Percentiles rank a stretch among this genome's conserved stretches.
phyloP scores from a whole-genome alignment of 2,797 vertebrate species.

The Tapera naevia region DNA sequence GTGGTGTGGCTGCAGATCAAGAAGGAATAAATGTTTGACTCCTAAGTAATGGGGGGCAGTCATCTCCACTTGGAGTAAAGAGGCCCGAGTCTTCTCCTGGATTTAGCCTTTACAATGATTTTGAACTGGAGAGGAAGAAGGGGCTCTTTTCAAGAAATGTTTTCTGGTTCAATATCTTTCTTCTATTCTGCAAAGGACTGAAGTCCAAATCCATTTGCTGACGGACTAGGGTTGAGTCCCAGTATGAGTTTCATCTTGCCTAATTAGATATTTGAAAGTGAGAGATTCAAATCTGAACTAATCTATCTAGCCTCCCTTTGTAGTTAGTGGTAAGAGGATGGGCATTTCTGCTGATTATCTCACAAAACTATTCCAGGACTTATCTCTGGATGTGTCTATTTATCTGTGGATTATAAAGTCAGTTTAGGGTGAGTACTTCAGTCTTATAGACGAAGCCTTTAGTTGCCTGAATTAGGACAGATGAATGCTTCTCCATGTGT shows the following conservation, averaged over 20 bases:
- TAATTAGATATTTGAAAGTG: slow-evolving; percentile 25
- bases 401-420: background rate
- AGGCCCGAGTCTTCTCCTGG: background rate
- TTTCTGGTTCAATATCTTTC: background rate
- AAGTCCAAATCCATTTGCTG: background rate
- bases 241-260: background rate
- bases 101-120: background rate
- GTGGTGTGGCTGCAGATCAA: background rate
- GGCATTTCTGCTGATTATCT: background rate
- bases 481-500: background rate
- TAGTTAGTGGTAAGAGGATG: background rate
- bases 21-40: background rate
- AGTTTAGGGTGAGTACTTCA: background rate
- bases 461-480: background rate
- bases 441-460: background rate
- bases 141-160: background rate
- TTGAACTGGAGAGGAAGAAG: background rate
- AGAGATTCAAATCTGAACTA: background rate
- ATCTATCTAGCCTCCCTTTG: background rate
- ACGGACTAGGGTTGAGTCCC: background rate
- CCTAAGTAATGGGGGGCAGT: background rate
- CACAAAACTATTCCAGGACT: background rate
- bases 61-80: background rate
- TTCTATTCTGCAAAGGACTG: background rate
- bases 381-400: background rate